These are phyloP conservation scores for Triplophysa dalaica DNA, from an alignment of 2,113 vertebrate species.

Conservation along the genomic window DNA sequence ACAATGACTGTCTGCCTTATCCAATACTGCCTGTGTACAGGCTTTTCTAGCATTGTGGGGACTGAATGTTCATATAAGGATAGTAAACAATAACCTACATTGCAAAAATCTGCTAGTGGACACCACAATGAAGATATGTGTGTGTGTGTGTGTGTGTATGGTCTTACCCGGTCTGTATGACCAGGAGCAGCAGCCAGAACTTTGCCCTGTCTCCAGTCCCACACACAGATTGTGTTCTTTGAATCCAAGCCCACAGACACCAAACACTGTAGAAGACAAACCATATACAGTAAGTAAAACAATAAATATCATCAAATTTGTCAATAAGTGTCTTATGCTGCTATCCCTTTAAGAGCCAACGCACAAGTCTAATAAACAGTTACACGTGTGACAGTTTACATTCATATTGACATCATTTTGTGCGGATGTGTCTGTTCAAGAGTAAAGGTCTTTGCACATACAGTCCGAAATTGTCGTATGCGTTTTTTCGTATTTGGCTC, in stretches of 20 bases:
- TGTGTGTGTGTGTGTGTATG: constrained; percentile 18
- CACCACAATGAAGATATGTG: not conserved
- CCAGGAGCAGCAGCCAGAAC: constrained; percentile 93
- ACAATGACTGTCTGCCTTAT: not conserved
- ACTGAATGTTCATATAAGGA: too few relatives aligned
- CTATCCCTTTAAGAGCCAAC: too few relatives aligned
- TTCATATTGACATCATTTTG: too few relatives aligned
- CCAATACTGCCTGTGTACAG: not conserved
- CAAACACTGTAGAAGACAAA: constrained; percentile 82
- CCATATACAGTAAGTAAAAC: constrained; percentile 24
- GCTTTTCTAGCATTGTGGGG: too few relatives aligned
- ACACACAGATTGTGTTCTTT: constrained; percentile 97
- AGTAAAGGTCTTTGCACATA: too few relatives aligned
- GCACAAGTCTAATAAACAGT: too few relatives aligned
- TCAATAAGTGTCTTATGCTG: not conserved
- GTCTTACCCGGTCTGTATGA: constrained; percentile 92
- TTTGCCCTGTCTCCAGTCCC: constrained; percentile 97
- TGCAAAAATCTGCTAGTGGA: too few relatives aligned
- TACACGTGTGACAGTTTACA: too few relatives aligned
- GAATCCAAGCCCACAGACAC: constrained; percentile 98
- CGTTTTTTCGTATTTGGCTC: too few relatives aligned
- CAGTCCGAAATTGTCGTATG: too few relatives aligned
- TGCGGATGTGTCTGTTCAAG: too few relatives aligned
- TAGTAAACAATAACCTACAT: too few relatives aligned
- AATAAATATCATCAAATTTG: not conserved